phyloP scores from a whole-genome alignment of 2,797 vertebrate genomes.

The Tokudaia tokunoshimensis region DNA sequence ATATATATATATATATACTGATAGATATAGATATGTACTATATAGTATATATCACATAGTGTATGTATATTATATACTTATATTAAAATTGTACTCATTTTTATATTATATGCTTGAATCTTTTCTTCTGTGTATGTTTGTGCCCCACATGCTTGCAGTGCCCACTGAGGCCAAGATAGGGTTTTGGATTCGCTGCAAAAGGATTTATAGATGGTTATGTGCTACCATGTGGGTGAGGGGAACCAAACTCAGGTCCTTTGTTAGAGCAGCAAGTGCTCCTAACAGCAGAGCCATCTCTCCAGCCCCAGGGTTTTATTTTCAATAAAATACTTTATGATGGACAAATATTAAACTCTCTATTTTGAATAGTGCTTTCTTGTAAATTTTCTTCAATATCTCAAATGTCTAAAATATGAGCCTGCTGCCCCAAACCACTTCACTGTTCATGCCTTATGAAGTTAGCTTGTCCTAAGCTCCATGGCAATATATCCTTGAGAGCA shows the following conservation, averaged over 20 bases:
- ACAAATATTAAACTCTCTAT: conserved; percentile 37
- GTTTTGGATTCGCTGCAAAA: background rate
- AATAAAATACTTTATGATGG: conserved; percentile 52
- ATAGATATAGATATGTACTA: background rate
- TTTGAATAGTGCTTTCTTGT: conserved; percentile 59
- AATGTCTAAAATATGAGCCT: conserved; percentile 61
- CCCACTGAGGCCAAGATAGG: background rate
- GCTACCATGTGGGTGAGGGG: background rate
- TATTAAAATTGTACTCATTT: conserved; percentile 5
- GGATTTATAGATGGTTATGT: background rate
- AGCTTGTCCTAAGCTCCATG: conserved; percentile 71
- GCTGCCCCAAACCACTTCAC: conserved; percentile 57
- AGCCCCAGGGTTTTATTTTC: conserved; percentile 61
- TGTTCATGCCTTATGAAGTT: conserved; percentile 78
- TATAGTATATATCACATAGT: background rate
- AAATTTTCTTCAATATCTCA: conserved; percentile 65
- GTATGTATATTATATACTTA: background rate
- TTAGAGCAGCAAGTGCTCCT: background rate
- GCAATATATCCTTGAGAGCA: conserved; percentile 81
- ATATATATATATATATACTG: background rate
- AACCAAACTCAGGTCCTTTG: background rate
- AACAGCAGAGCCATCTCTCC: background rate
- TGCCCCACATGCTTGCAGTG: background rate
- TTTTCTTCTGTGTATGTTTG: background rate
- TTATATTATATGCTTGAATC: background rate